Conservation (phyloP, 1,140 invertebrate genomes). For the Plodia interpunctella region DNA sequence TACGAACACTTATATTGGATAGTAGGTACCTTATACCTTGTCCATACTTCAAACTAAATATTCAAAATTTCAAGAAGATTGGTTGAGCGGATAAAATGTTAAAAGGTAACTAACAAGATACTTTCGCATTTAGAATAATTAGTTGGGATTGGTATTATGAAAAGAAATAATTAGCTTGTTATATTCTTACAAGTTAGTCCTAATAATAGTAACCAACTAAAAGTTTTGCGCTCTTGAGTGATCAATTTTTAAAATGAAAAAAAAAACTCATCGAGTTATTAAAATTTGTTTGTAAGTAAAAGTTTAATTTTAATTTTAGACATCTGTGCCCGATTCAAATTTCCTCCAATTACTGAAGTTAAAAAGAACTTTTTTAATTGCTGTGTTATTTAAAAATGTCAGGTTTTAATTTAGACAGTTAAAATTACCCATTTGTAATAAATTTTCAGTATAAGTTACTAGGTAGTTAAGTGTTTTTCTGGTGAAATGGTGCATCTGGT, state of each 20-base stretch:
- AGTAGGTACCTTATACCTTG: no score
- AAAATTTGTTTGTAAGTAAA: constrained; percentile 29
- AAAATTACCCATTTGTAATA: no score
- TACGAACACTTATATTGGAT: no score
- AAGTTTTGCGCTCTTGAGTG: constrained; percentile 8
- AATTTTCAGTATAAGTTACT: no score
- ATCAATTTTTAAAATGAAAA: constrained; percentile 20
- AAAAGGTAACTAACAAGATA: no score
- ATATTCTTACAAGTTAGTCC: neutral
- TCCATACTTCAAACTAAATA: no score
- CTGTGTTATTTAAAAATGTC: constrained; percentile 14
- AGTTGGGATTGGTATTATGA: no score
- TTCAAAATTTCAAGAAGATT: no score
- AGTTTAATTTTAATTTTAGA: constrained; percentile 38
- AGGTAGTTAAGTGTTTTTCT: no score
- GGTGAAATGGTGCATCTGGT: no score
- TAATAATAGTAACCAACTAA: neutral
- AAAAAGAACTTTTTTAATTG: constrained; percentile 39
- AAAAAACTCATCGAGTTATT: constrained; percentile 23
- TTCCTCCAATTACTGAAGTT: constrained; percentile 31
- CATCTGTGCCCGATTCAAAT: constrained; percentile 31
- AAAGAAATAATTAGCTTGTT: constrained; percentile 4
- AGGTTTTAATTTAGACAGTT: neutral
- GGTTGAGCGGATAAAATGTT: no score
- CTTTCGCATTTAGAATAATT: no score